Evolutionary conservation across 1,140 invertebrate genomes (phyloP), one percentile per base, ranked within the genome.

Genomic region (Spodoptera frugiperda): DNA sequence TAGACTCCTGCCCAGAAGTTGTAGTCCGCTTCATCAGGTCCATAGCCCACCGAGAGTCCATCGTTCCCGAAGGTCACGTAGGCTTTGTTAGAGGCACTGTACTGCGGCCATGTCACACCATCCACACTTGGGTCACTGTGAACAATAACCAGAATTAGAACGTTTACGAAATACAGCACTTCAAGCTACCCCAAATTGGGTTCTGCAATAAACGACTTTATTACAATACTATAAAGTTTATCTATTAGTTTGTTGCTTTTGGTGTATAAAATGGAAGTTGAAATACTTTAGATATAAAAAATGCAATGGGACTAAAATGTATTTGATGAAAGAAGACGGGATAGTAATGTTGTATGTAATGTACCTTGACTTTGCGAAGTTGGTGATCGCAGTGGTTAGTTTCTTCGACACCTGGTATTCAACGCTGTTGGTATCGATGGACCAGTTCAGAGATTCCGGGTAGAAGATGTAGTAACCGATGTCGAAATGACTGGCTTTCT

Each of bases 321-420:
- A 25, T 3, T 4, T 25, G 25, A 25, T 25, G 25, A 2, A 25
- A 4, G 5, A 25, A 25, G 25, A 25, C 25, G n/a, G n/a, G n/a
- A n/a, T n/a, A n/a, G n/a, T n/a, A n/a, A n/a, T n/a, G n/a, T n/a
- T n/a, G n/a, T 10, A 49, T 25, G 19, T 9, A 25, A 88, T 87
- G 87, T 84, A 95, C 95, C 93, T 89, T 79, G 90, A 90, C 83
- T 94, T 95, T 5, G 94, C 94, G 74, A 95, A 95, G 68, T 95
- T 95, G 0, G 94, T 89, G 85, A 95, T 94, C 3, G 95, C 48
- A 51, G 90, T 93, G 10, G 92, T 94, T 11, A 93, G 84, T 57
- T 92, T 84, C 51, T 91, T 80, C 2, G 88, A 84, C 84, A 95
- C 89, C 57, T 87, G 86, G 53, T 86, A 87, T 53, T 82, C 79